A percentile compares a stretch with the other conserved stretches of the same genome.
Evolutionary conservation across 1,140 invertebrate species (phyloP).

Genomic region (Ruditapes philippinarum): DNA sequence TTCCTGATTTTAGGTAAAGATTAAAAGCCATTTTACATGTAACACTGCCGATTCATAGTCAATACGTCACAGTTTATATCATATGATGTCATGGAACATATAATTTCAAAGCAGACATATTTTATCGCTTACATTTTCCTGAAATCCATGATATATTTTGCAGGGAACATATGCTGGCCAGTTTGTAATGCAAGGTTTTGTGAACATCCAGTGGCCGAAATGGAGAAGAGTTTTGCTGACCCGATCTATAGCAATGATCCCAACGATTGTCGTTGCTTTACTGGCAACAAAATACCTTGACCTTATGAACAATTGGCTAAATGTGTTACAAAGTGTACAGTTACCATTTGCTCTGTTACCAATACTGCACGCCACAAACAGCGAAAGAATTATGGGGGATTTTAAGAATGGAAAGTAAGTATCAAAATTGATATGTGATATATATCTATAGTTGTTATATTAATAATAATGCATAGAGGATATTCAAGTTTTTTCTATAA

Average conservation of each 20-base stretch:
- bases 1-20: no score
- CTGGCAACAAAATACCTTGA: conserved; percentile 92
- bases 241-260: conserved; percentile 94
- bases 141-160: no score
- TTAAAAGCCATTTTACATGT: no score
- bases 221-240: conserved; percentile 96
- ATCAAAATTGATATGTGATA: no score
- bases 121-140: neutral
- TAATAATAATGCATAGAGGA: no score
- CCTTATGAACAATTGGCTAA: conserved; percentile 94
- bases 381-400: conserved; percentile 91
- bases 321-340: conserved; percentile 95
- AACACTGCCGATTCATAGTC: no score
- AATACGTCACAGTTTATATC: no score
- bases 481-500: no score
- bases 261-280: conserved; percentile 94
- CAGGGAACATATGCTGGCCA: conserved; percentile 84
- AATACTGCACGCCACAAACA: conserved; percentile 95
- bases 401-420: conserved; percentile 84
- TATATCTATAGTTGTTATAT: no score
- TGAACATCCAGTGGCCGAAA: conserved; percentile 94
- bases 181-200: conserved; percentile 90
- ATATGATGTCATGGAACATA: no score
- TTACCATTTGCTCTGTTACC: conserved; percentile 91
- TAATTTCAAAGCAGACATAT: no score